Evolutionary conservation across 2,797 vertebrate species (phyloP).

Genomic region (Telmatherina bonti): DNA sequence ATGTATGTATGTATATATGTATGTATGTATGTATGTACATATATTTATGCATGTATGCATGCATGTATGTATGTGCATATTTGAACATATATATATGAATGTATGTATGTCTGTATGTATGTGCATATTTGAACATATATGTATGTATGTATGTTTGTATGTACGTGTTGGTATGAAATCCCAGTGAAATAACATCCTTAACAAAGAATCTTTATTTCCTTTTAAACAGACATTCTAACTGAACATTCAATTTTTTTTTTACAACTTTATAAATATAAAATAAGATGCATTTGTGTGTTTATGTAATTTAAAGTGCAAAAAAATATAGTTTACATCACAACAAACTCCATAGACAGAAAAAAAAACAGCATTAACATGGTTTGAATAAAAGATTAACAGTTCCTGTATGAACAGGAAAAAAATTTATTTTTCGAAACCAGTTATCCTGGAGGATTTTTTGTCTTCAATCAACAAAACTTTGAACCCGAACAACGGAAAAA

Average conservation of each 20-base stretch:
- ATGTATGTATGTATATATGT: no score
- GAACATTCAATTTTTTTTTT: constrained; percentile 32
- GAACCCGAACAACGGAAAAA: background rate
- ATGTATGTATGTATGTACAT: no score
- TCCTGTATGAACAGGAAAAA: background rate
- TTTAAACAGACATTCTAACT: background rate
- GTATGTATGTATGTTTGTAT: no score
- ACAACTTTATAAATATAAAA: constrained; percentile 35
- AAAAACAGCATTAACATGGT: background rate
- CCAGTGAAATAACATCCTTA: no score
- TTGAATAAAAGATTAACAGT: constrained; percentile 23
- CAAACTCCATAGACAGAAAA: background rate
- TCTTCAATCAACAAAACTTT: background rate
- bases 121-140: no score
- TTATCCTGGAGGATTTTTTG: background rate
- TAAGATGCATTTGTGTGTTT: constrained; percentile 7
- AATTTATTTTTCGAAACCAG: constrained; percentile 7
- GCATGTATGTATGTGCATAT: no score
- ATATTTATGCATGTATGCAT: no score
- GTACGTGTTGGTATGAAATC: no score
- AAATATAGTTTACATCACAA: background rate
- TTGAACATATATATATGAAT: no score
- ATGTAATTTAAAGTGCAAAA: constrained; percentile 38
- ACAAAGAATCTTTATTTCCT: background rate
- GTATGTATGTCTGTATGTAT: no score